Conservation (phyloP, 1,140 invertebrate species). For the Stegodyphus dumicola region DNA sequence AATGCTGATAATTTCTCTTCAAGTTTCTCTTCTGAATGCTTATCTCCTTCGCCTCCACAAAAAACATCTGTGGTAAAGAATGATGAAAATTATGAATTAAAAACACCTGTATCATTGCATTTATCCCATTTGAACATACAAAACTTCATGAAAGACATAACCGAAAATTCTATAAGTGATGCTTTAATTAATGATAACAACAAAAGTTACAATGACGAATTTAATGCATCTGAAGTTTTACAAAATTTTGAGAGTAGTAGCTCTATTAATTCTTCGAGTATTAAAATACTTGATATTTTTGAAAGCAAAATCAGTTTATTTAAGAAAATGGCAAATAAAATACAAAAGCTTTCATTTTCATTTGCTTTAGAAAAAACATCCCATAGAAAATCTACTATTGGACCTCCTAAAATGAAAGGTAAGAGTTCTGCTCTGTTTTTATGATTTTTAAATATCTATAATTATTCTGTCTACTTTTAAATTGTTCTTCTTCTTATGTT, state of each 20-base stretch:
- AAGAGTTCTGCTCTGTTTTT: not conserved
- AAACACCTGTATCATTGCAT: not conserved
- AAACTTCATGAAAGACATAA: no score
- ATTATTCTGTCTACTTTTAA: no score
- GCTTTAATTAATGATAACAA: not conserved
- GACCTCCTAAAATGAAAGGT: constrained; percentile 23
- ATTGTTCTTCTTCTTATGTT: no score
- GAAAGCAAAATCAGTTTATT: not conserved
- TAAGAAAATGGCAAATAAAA: not conserved
- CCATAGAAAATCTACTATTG: not conserved
- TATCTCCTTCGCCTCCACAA: constrained; percentile 31
- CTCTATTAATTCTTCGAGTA: no score
- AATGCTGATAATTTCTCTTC: constrained; percentile 20
- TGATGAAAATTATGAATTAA: not conserved
- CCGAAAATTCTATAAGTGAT: not conserved
- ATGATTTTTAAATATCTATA: no score
- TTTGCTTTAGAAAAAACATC: constrained; percentile 28
- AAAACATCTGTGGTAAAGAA: not conserved
- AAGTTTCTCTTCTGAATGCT: constrained; percentile 26
- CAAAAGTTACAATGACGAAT: not conserved
- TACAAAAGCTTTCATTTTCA: constrained; percentile 14
- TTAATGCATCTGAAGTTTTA: not conserved
- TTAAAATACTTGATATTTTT: not conserved
- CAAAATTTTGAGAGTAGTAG: not conserved
- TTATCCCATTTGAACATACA: not conserved